These are phyloP conservation scores for Engraulis encrasicolus DNA, from an alignment of 2,113 vertebrate species.

Conservation along the genomic window DNA sequence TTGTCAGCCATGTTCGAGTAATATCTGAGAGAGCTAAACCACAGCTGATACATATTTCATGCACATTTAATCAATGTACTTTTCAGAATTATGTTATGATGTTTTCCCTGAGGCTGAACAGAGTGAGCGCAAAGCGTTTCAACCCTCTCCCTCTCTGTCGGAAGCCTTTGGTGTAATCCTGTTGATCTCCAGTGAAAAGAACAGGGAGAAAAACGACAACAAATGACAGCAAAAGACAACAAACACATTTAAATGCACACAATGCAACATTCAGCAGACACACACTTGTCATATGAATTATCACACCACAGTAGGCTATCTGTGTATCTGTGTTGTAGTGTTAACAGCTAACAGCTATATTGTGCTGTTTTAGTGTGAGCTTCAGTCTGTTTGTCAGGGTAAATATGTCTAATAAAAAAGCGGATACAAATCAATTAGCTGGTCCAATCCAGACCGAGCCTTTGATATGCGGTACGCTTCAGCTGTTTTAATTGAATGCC, in stretches of 20 bases:
- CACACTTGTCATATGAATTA: too few species aligned
- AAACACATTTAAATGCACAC: too few species aligned
- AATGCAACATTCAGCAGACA: neutral
- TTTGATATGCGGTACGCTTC: neutral
- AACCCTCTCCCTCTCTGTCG: neutral
- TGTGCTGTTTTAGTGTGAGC: neutral
- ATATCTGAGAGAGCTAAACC: neutral
- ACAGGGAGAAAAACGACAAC: neutral
- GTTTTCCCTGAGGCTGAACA: neutral
- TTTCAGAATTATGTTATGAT: neutral
- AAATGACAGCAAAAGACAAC: too few species aligned
- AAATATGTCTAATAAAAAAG: neutral
- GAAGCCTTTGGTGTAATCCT: neutral
- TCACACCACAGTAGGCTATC: too few species aligned
- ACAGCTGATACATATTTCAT: neutral
- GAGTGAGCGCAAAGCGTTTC: neutral
- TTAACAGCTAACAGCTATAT: too few species aligned
- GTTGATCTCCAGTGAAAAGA: neutral
- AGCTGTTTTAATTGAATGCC: constrained; percentile 16
- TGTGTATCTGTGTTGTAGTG: neutral
- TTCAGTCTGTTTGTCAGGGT: neutral
- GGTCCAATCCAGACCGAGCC: neutral
- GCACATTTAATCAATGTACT: neutral
- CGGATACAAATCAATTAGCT: constrained; percentile 4
- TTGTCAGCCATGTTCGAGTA: neutral